These are phyloP conservation scores for Dryomyza anilis DNA, from an alignment of 2,888 invertebrate genomes.

Conservation along the genomic window DNA sequence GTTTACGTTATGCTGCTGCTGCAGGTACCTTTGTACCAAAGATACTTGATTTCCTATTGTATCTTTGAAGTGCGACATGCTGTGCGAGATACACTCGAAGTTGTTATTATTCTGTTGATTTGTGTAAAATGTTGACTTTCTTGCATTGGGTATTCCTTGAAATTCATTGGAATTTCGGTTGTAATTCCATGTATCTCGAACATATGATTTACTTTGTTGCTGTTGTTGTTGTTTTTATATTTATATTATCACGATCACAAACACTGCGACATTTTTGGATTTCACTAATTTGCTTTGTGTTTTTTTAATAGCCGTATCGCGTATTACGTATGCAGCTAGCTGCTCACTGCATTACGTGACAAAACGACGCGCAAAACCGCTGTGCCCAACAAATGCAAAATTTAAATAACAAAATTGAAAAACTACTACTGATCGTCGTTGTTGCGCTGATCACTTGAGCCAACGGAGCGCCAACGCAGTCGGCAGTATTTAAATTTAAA, in stretches of 20 bases:
- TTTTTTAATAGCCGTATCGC: not conserved
- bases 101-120: not conserved
- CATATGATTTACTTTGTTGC: not conserved
- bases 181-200: no score
- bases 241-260: no score
- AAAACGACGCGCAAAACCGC: no score
- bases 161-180: not conserved
- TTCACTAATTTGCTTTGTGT: no score
- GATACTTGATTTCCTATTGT: conserved; percentile 8
- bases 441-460: conserved; percentile 2
- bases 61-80: not conserved
- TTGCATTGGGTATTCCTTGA: conserved; percentile 5
- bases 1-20: no score
- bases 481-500: not conserved
- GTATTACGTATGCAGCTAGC: no score
- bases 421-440: no score
- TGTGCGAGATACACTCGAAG: not conserved
- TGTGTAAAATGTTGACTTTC: not conserved
- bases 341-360: conserved; percentile 8
- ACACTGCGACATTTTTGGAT: no score
- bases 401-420: no score
- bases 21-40: no score
- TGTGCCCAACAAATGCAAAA: no score
- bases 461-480: conserved; percentile 7
- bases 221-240: no score